These are phyloP conservation scores for Bradysia coprophila DNA, from an alignment of 1,140 invertebrate species.

Conservation along the genomic window DNA sequence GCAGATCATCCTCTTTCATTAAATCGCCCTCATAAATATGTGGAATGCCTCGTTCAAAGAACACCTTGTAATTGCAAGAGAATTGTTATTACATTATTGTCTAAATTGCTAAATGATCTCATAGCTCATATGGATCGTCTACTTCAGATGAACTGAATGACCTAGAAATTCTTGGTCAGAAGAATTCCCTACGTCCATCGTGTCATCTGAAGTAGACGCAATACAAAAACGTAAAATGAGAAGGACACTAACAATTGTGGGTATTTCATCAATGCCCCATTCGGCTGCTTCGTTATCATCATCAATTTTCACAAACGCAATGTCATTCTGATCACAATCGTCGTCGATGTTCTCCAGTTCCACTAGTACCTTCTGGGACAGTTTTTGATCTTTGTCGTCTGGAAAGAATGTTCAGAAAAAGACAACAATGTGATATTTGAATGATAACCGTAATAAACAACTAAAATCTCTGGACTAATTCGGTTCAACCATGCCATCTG, in stretches of 20 bases:
- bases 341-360: constrained; percentile 90
- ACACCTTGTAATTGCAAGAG: constrained; percentile 25
- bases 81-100: not conserved
- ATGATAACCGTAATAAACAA: not conserved
- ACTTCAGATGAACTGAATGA: no score
- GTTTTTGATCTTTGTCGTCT: constrained; percentile 86
- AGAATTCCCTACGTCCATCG: no score
- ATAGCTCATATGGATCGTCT: no score
- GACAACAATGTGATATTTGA: constrained; percentile 2
- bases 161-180: no score
- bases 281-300: constrained; percentile 75
- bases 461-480: no score
- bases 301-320: constrained; percentile 85
- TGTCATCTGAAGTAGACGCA: no score
- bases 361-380: constrained; percentile 67
- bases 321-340: constrained; percentile 80
- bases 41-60: constrained; percentile 75
- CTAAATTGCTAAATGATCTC: no score
- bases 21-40: constrained; percentile 82
- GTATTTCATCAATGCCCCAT: constrained; percentile 67
- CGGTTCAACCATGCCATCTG: no score
- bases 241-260: constrained; percentile 39
- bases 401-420: constrained; percentile 11
- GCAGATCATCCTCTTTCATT: constrained; percentile 74
- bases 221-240: no score